Base-by-base conservation (phyloP, 2,888 invertebrate species). In the Drosophila sordidapex region DNA sequence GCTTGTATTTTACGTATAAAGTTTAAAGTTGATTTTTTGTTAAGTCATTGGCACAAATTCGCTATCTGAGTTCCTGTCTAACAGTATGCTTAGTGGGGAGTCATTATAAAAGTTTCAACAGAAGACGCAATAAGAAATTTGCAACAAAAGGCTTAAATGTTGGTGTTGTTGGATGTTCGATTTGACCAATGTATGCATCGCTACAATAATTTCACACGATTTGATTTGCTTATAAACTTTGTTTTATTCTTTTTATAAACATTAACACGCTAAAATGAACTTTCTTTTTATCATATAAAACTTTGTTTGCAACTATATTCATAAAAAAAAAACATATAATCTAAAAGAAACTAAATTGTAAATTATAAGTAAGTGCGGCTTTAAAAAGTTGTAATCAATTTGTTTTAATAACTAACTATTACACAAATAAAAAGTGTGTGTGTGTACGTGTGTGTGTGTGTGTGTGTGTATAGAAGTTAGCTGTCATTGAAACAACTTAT, bases 31-130 rank as follows among this genome's bases (percentile, higher is more conserved):
- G 33, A 21, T 31, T 57, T 51, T 58, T 70, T 64, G 58, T 79
- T 83, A 72, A 74, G 65, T 70, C 63, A 76, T 81, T 83, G 83
- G 83, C 83, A 83, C 83, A 83, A 83, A 80, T 77, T 84, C 75
- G 77, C 80, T 82, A 69, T 67, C 74, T 79, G 73, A 58, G 67
- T 66, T 68, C 35, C 68, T 68, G 71, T 64, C 59, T 53, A 74
- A 51, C 62, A 49, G 38, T 67, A 68, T 67, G 56, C 43, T 68
- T 57, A 40, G 38, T 18, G 46, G 46, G 56, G 52, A 48, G 40
- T 40, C 53, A 56, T 31, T 68, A 46, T 49, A 43, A 48, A 66
- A 13, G 1, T 27, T 64, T 43, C 2, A 74, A 70, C 21, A 25
- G 35, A 62, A 63, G 6, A 31, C 15, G 57, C 27, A 60, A 13